phyloP scores from a whole-genome alignment of 2,797 vertebrate species.

The Sciaenops ocellatus region DNA sequence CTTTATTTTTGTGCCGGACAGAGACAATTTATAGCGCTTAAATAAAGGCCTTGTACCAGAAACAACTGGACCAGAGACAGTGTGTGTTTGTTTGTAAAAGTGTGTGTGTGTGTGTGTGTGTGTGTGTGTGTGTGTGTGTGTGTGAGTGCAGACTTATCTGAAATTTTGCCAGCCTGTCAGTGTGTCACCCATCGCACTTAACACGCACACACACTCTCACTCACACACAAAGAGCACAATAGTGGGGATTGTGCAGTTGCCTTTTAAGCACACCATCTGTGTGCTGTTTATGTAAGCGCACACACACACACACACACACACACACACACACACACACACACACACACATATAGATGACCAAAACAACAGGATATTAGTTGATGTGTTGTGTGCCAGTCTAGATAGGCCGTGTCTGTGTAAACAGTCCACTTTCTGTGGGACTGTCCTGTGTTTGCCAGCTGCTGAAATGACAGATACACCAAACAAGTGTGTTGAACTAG shows the following conservation, averaged over 20 bases:
- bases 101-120: slow-evolving; percentile 22
- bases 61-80: slow-evolving; percentile 59
- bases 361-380: slow-evolving; percentile 72
- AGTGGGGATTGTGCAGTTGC: slow-evolving; percentile 75
- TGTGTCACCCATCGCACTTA: slow-evolving; percentile 69
- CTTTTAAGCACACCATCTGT: slow-evolving; percentile 76
- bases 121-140: slow-evolving; percentile 16
- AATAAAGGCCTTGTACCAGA: slow-evolving; percentile 67
- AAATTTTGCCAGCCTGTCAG: slow-evolving; percentile 62
- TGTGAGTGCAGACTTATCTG: slow-evolving; percentile 31
- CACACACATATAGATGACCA: slow-evolving; percentile 43
- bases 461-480: slow-evolving; percentile 69
- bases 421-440: slow-evolving; percentile 57
- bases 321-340: background rate
- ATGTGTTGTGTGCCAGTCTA: slow-evolving; percentile 54
- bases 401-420: slow-evolving; percentile 57
- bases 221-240: slow-evolving; percentile 68
- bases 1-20: slow-evolving; percentile 68
- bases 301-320: slow-evolving; percentile 8
- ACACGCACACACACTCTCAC: slow-evolving; percentile 40
- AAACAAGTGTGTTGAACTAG: slow-evolving; percentile 48
- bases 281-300: slow-evolving; percentile 61
- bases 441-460: slow-evolving; percentile 67
- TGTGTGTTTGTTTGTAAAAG: slow-evolving; percentile 34
- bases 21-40: slow-evolving; percentile 70